These are phyloP conservation scores for Alcedo quadribrachys DNA, from an alignment of 2,797 vertebrate genomes.

Conservation along the genomic window DNA sequence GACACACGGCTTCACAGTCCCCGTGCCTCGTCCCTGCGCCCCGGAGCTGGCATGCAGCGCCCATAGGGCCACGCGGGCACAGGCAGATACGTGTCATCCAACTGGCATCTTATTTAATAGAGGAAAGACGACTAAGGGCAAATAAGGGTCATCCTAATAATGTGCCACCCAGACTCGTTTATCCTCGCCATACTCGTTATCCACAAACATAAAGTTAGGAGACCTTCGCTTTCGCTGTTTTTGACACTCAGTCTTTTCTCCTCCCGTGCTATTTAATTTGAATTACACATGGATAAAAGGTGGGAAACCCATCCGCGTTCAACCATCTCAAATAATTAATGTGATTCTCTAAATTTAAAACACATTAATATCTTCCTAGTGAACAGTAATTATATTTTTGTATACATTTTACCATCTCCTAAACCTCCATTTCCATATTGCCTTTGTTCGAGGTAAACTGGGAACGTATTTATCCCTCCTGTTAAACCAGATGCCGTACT, in stretches of 20 bases:
- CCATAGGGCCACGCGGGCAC: not conserved
- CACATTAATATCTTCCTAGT: not conserved
- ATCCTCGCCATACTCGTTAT: not conserved
- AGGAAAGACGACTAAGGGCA: conserved; percentile 33
- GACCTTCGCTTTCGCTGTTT: not conserved
- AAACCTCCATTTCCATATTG: not conserved
- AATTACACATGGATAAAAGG: not conserved
- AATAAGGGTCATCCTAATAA: conserved; percentile 29
- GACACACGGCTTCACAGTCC: conserved; percentile 9
- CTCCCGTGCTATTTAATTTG: not conserved
- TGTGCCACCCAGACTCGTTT: not conserved
- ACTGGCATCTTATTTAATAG: not conserved
- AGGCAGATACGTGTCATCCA: conserved; percentile 11
- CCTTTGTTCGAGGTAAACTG: not conserved
- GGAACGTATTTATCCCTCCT: not conserved
- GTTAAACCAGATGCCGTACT: not conserved
- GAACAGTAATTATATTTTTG: not conserved
- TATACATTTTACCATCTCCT: not conserved
- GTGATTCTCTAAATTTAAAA: not conserved
- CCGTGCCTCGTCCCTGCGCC: conserved; percentile 30
- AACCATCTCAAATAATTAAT: not conserved
- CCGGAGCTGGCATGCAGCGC: not conserved
- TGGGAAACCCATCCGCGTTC: not conserved
- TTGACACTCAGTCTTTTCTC: not conserved
- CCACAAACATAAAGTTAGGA: not conserved